phyloP scores from a whole-genome alignment of 2,113 vertebrate species.

The Megaleporinus macrocephalus region DNA sequence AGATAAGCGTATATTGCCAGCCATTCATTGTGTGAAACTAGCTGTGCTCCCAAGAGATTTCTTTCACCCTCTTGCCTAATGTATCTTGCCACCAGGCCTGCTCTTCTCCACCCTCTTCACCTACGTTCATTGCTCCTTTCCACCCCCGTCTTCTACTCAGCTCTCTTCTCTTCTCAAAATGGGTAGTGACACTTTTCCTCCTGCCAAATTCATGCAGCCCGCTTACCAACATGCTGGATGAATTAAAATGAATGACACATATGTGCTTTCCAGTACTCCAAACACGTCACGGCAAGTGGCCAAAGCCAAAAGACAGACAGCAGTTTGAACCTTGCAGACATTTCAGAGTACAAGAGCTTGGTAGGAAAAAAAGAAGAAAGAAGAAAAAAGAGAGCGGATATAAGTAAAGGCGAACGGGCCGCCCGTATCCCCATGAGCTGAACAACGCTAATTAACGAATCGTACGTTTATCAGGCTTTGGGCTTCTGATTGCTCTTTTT shows the following conservation, averaged over 20 bases:
- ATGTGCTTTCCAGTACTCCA: not conserved
- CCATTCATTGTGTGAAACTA: not conserved
- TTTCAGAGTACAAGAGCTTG: conserved; percentile 46
- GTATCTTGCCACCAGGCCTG: not conserved
- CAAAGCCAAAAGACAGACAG: conserved; percentile 52
- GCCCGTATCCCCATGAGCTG: conserved; percentile 76
- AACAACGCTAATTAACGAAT: conserved; percentile 86
- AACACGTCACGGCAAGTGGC: conserved; percentile 7
- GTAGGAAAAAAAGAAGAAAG: conserved; percentile 36
- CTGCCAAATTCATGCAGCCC: conserved; percentile 1
- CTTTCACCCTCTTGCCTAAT: not conserved
- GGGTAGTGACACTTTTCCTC: not conserved
- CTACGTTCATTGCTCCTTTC: not conserved
- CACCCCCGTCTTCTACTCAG: not conserved
- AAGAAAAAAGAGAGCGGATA: conserved; percentile 21
- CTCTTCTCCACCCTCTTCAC: not conserved
- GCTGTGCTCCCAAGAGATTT: not conserved
- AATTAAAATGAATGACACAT: not conserved
- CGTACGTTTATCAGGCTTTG: conserved; percentile 84
- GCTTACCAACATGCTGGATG: not conserved
- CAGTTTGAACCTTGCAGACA: conserved; percentile 45
- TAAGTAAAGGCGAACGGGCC: conserved; percentile 46
- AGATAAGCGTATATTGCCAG: not conserved
- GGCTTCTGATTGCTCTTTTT: conserved; percentile 88
- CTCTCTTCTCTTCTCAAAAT: conserved; percentile 9